Evolutionary conservation across 2,888 invertebrate species (phyloP).

Genomic region (Neoaliturus tenellus): DNA sequence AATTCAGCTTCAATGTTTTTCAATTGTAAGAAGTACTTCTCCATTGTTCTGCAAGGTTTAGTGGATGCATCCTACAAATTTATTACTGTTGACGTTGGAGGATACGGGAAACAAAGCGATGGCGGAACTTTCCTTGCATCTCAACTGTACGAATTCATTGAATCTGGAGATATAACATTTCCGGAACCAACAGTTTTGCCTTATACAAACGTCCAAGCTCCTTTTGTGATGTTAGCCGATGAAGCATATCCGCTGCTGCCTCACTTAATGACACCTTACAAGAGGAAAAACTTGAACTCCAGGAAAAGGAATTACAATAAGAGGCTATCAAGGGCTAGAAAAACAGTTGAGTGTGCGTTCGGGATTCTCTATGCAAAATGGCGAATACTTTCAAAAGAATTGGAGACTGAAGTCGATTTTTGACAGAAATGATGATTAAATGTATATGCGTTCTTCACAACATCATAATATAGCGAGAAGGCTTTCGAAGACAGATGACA

Average conservation of each 20-base stretch:
- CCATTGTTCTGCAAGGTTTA: constrained; percentile 52
- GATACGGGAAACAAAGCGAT: constrained; percentile 67
- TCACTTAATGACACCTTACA: constrained; percentile 33
- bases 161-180: neutral
- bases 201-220: constrained; percentile 7
- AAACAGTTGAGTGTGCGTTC: constrained; percentile 55
- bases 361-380: constrained; percentile 56
- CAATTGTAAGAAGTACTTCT: constrained; percentile 48
- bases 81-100: constrained; percentile 62
- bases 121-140: constrained; percentile 62
- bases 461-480: constrained; percentile 57
- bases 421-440: constrained; percentile 56
- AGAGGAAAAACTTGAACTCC: neutral
- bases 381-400: constrained; percentile 57
- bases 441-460: constrained; percentile 59
- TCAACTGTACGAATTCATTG: constrained; percentile 16
- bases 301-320: constrained; percentile 43
- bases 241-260: constrained; percentile 47
- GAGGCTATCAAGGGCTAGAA: constrained; percentile 45
- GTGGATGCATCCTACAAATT: constrained; percentile 57
- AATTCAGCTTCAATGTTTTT: no score
- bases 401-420: constrained; percentile 36
- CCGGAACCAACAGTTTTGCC: neutral
- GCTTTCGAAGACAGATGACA: neutral
- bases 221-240: constrained; percentile 52